Percentiles rank a stretch among this genome's conserved stretches.
phyloP scores from a whole-genome alignment of 1,140 invertebrate species.

The Cyphomyrmex costatus region DNA sequence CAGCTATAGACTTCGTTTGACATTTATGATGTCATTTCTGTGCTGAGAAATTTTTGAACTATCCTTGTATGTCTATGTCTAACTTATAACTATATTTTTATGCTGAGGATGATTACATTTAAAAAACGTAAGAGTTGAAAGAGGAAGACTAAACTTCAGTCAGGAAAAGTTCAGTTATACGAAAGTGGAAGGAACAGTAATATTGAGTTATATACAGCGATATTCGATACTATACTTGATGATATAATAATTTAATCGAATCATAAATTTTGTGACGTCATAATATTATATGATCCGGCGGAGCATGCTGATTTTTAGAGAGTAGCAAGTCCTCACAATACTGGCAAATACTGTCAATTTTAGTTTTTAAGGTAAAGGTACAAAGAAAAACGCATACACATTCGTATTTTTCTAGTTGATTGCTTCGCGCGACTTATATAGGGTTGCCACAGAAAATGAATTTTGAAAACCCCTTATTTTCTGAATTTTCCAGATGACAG shows the following conservation, averaged over 20 bases:
- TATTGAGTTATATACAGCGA: slow-evolving; percentile 26
- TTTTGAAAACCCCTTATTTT: too few species aligned
- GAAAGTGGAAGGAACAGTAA: slow-evolving; percentile 59
- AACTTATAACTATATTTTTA: slow-evolving; percentile 34
- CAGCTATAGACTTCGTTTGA: too few species aligned
- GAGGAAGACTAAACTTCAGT: slow-evolving; percentile 66
- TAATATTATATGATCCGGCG: not conserved
- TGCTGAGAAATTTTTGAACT: too few species aligned
- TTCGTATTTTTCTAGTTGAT: slow-evolving; percentile 23
- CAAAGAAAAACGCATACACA: not conserved
- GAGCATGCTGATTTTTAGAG: slow-evolving; percentile 25
- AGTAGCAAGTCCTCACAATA: slow-evolving; percentile 36
- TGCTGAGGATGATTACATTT: slow-evolving; percentile 28
- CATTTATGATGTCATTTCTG: too few species aligned
- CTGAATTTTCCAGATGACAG: too few species aligned
- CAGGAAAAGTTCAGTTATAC: slow-evolving; percentile 56
- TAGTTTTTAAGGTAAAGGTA: slow-evolving; percentile 1
- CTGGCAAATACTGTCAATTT: slow-evolving; percentile 64
- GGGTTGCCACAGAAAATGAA: too few species aligned
- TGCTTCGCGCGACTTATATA: slow-evolving; percentile 8
- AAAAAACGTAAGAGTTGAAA: slow-evolving; percentile 22
- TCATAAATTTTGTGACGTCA: slow-evolving; percentile 18
- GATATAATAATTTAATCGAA: slow-evolving; percentile 39
- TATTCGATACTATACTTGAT: slow-evolving; percentile 41
- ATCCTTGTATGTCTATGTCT: not conserved